Percentiles rank a stretch among this genome's conserved stretches.
phyloP scores from a whole-genome alignment of 2,888 invertebrate genomes.

The Clusia tigrina region DNA sequence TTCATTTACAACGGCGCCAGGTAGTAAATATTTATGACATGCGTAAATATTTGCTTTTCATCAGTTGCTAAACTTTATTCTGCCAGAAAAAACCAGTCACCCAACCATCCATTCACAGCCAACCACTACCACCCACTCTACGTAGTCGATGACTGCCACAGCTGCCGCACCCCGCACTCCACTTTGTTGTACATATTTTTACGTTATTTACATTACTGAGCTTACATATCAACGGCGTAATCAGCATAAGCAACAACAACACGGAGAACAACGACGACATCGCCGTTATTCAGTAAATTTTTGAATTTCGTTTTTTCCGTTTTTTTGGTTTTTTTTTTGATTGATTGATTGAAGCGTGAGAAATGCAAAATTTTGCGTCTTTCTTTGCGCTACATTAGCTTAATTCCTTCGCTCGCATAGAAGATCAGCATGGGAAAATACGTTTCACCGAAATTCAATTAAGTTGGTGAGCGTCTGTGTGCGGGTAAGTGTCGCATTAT shows the following conservation, averaged over 20 bases:
- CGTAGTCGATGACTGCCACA: not conserved
- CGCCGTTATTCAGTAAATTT: not conserved
- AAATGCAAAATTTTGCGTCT: slow-evolving; percentile 51
- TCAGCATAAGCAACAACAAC: slow-evolving; percentile 9
- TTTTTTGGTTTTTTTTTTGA: too few species aligned
- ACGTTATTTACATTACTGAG: not conserved
- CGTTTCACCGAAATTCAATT: slow-evolving; percentile 43
- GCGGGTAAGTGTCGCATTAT: slow-evolving; percentile 13
- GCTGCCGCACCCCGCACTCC: not conserved
- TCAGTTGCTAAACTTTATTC: slow-evolving; percentile 1
- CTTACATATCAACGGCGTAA: not conserved
- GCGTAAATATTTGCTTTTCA: slow-evolving; percentile 6
- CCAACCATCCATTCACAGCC: too few species aligned
- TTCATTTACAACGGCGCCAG: too few species aligned
- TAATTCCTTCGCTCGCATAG: slow-evolving; percentile 51
- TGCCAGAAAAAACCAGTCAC: too few species aligned
- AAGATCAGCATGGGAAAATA: slow-evolving; percentile 20
- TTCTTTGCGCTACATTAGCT: slow-evolving; percentile 53
- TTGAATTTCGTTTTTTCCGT: slow-evolving; percentile 50
- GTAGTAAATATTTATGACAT: slow-evolving; percentile 1
- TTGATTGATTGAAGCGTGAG: slow-evolving; percentile 59
- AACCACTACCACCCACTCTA: too few species aligned
- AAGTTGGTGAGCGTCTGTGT: slow-evolving; percentile 18
- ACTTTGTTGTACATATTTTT: not conserved
- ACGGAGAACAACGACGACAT: not conserved